These are phyloP conservation scores for Meda fulgida DNA, from an alignment of 2,797 vertebrate genomes.

Conservation along the genomic window DNA sequence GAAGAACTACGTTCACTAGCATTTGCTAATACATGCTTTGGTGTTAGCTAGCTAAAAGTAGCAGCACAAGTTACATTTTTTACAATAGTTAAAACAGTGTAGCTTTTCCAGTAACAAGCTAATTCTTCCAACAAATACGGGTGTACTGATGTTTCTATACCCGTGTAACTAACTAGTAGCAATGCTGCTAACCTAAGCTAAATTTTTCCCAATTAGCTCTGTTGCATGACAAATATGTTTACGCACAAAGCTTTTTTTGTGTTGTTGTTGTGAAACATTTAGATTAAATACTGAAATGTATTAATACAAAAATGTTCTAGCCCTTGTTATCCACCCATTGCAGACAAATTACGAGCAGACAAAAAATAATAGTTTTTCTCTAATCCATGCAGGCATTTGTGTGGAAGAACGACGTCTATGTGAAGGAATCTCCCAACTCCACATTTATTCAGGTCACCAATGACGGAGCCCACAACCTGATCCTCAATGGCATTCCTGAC, in stretches of 20 bases:
- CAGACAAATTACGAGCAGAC: not conserved
- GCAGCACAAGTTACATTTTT: not conserved
- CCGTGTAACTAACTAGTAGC: not conserved
- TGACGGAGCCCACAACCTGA: conserved; percentile 80
- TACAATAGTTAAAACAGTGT: not conserved
- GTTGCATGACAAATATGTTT: not conserved
- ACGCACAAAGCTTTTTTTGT: not conserved
- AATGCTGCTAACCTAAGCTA: not conserved
- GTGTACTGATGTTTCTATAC: not conserved
- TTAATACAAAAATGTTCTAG: not conserved
- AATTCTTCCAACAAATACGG: not conserved
- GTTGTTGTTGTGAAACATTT: not conserved
- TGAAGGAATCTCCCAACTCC: conserved; percentile 80
- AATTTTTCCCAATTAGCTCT: not conserved
- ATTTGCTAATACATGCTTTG: not conserved
- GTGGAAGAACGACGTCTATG: conserved; percentile 86
- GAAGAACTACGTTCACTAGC: not conserved
- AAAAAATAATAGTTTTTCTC: not conserved
- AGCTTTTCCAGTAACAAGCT: not conserved
- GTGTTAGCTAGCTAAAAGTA: not conserved
- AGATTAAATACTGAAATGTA: not conserved
- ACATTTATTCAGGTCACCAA: conserved; percentile 77
- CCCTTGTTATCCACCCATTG: not conserved
- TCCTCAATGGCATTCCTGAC: conserved; percentile 94
- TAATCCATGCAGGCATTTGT: conserved; percentile 83